Conservation (phyloP, 35 echinoderm and acorn worm species). For the Anneissia japonica region DNA sequence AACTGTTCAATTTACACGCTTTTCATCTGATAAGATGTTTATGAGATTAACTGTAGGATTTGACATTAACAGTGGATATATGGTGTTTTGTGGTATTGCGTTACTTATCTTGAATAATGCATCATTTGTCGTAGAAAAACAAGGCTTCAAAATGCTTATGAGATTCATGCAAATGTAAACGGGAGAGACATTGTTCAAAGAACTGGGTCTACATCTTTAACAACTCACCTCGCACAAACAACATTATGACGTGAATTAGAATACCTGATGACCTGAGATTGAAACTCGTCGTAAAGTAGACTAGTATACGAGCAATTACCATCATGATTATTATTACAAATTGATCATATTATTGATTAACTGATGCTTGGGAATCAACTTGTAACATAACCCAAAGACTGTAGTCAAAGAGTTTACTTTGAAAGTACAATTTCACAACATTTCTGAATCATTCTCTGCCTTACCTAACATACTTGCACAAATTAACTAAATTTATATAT, state of each 20-base stretch:
- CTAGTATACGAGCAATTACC: not conserved
- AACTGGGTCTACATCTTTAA: not conserved
- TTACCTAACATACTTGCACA: no score
- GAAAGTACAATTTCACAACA: not conserved
- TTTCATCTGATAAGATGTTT: not conserved
- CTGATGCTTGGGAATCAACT: not conserved
- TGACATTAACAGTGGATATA: conserved; percentile 1
- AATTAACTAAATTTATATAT: no score
- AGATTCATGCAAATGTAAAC: not conserved
- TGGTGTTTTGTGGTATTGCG: not conserved
- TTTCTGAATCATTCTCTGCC: no score
- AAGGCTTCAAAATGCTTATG: not conserved
- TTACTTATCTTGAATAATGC: not conserved
- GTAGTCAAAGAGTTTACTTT: not conserved
- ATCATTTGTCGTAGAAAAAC: not conserved
- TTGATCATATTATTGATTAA: not conserved
- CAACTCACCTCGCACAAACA: not conserved
- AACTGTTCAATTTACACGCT: not conserved
- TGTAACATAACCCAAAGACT: not conserved
- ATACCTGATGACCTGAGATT: not conserved
- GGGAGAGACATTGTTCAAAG: not conserved
- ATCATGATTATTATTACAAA: not conserved
- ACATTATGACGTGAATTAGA: not conserved
- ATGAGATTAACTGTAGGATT: not conserved
- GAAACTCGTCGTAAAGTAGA: not conserved